Evolutionary conservation across 2,113 vertebrate species (phyloP).

Genomic region (Crotalus helleri): DNA sequence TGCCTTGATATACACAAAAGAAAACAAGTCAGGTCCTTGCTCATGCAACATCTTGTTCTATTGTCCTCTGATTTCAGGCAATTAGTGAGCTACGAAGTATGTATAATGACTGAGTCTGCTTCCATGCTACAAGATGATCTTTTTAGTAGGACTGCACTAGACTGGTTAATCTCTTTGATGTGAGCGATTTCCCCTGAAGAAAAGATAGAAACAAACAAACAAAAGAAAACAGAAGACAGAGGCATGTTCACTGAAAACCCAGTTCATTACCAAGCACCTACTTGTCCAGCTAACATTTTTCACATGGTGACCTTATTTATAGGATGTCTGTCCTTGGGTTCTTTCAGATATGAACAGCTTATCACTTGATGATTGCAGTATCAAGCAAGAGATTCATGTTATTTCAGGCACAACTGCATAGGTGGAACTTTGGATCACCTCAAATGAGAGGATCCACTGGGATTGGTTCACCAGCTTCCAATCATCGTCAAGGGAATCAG

Average conservation of each 20-base stretch:
- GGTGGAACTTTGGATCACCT: not conserved
- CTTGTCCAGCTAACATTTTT: slow-evolving; percentile 47
- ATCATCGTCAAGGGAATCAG: not conserved
- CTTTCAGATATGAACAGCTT: not conserved
- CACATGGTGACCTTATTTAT: slow-evolving; percentile 26
- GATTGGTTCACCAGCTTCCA: not conserved
- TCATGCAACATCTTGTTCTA: slow-evolving; percentile 91
- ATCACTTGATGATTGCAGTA: not conserved
- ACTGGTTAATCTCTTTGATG: slow-evolving; percentile 86
- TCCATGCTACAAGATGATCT: slow-evolving; percentile 78
- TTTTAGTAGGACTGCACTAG: slow-evolving; percentile 90
- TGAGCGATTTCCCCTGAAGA: slow-evolving; percentile 82
- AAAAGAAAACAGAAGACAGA: slow-evolving; percentile 67
- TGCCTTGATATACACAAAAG: slow-evolving; percentile 75
- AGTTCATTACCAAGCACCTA: slow-evolving; percentile 49
- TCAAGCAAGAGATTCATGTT: not conserved
- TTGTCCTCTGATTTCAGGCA: slow-evolving; percentile 75
- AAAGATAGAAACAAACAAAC: slow-evolving; percentile 64
- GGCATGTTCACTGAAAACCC: slow-evolving; percentile 65
- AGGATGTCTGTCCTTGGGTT: not conserved
- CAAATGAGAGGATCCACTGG: not conserved
- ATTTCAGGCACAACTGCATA: not conserved
- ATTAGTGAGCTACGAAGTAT: slow-evolving; percentile 78
- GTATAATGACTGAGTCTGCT: slow-evolving; percentile 78
- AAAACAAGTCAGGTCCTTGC: slow-evolving; percentile 79